Evolutionary conservation across 2,888 invertebrate species (phyloP).

Genomic region (Habrosyne pyritoides): DNA sequence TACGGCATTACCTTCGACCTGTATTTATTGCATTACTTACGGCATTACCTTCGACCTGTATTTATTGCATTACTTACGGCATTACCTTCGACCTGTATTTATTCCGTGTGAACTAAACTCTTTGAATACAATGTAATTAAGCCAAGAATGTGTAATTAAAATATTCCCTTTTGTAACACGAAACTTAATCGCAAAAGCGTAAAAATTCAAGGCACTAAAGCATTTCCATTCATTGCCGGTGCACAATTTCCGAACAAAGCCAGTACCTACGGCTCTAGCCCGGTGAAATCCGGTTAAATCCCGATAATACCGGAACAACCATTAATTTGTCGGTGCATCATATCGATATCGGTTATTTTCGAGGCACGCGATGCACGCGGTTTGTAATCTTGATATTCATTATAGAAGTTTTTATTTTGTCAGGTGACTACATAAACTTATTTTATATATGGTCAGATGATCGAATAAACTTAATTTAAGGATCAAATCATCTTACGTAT

Average conservation of each 20-base stretch:
- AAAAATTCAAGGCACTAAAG: constrained; percentile 5
- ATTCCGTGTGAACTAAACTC: too few species aligned
- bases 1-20: too few species aligned
- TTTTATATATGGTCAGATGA: background rate
- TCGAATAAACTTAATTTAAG: too few species aligned
- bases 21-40: too few species aligned
- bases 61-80: background rate
- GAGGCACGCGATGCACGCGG: background rate
- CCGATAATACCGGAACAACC: constrained; percentile 38
- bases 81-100: too few species aligned
- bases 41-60: too few species aligned
- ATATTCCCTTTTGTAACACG: background rate
- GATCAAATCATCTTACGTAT: too few species aligned
- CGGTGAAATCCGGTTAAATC: constrained; percentile 29
- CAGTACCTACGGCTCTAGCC: constrained; percentile 10
- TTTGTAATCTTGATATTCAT: background rate
- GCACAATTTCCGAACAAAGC: constrained; percentile 21
- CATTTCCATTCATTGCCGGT: background rate
- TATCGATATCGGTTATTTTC: constrained; percentile 19
- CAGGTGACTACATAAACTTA: background rate
- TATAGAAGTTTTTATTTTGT: too few species aligned
- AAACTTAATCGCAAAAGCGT: background rate
- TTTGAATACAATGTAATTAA: background rate
- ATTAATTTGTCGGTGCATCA: constrained; percentile 44
- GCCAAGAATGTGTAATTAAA: background rate